These are phyloP conservation scores for Drosophila flavopinicola DNA, from an alignment of 2,888 invertebrate species.

Conservation along the genomic window DNA sequence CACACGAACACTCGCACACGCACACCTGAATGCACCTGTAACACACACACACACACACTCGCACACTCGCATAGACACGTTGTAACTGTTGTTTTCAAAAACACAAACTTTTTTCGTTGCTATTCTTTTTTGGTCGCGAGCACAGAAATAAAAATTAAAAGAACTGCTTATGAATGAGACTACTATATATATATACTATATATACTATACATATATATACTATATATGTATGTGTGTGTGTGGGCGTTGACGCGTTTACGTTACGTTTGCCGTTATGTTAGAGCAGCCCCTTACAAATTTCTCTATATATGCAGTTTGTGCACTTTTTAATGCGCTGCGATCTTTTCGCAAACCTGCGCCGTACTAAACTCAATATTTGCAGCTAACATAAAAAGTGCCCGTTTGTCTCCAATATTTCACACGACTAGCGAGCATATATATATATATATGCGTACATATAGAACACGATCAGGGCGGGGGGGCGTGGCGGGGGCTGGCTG, in stretches of 20 bases:
- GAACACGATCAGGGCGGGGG: slow-evolving; percentile 15
- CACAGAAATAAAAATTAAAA: slow-evolving; percentile 25
- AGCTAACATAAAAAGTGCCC: slow-evolving; percentile 78
- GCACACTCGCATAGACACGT: too few species aligned
- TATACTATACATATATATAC: background rate
- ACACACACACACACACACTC: slow-evolving; percentile 7
- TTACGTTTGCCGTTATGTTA: slow-evolving; percentile 32
- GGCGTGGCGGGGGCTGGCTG: background rate
- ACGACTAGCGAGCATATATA: slow-evolving; percentile 53
- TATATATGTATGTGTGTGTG: background rate
- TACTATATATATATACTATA: background rate
- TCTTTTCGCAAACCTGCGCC: slow-evolving; percentile 80
- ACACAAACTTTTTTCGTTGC: background rate
- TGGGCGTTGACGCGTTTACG: slow-evolving; percentile 22
- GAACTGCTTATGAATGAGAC: slow-evolving; percentile 16
- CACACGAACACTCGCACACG: background rate
- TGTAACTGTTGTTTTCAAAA: slow-evolving; percentile 1
- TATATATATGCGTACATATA: slow-evolving; percentile 17
- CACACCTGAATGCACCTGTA: slow-evolving; percentile 1
- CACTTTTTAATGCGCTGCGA: slow-evolving; percentile 56
- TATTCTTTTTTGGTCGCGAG: background rate
- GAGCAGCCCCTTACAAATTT: background rate
- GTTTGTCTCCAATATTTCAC: slow-evolving; percentile 82
- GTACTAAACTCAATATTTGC: slow-evolving; percentile 77
- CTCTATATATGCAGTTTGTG: slow-evolving; percentile 44